Conservation (phyloP, 2,113 vertebrate species). For the Dromaius novaehollandiae region DNA sequence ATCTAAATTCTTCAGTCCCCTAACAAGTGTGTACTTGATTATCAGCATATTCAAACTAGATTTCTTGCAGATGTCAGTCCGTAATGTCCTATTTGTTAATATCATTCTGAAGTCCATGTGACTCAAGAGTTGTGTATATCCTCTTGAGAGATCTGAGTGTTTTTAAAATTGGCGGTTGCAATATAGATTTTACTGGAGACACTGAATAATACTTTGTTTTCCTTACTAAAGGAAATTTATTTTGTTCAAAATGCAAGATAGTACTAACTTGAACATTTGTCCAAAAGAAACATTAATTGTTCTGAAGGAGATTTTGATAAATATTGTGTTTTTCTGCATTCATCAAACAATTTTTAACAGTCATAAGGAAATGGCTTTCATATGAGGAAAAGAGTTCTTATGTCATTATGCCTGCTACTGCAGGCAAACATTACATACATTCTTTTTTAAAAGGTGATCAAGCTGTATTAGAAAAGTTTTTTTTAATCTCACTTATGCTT, state of each 20-base stretch:
- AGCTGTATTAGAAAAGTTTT: neutral
- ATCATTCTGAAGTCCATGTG: neutral
- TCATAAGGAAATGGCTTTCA: neutral
- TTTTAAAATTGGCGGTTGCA: neutral
- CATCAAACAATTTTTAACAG: neutral
- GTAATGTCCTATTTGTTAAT: neutral
- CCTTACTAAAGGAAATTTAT: neutral
- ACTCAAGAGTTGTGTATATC: neutral
- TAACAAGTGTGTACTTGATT: neutral
- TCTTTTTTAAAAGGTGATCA: neutral
- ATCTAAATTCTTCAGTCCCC: neutral
- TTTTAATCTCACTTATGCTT: neutral
- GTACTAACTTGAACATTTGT: neutral
- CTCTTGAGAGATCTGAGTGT: neutral
- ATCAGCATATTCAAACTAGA: neutral
- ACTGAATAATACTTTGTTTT: neutral
- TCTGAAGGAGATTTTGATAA: no score
- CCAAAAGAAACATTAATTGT: neutral
- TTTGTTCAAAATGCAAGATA: neutral
- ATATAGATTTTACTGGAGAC: neutral
- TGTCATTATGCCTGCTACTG: neutral
- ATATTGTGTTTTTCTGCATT: no score
- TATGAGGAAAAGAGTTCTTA: neutral
- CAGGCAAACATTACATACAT: neutral
- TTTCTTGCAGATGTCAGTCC: neutral